These are phyloP conservation scores for Drosophila hawaiiensis DNA, from an alignment of 2,888 invertebrate species.

Conservation along the genomic window DNA sequence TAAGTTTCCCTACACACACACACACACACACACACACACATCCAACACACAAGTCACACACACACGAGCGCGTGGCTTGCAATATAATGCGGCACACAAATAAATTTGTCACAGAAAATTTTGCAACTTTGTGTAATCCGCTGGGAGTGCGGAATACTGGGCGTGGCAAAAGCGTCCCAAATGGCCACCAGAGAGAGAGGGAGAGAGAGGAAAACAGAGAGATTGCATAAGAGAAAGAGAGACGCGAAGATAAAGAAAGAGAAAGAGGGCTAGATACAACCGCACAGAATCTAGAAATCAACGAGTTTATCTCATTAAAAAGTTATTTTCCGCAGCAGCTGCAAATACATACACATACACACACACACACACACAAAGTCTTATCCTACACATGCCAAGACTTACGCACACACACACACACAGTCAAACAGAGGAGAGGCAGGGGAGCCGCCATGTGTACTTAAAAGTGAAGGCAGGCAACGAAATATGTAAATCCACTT, in stretches of 20 bases:
- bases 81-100: slow-evolving; percentile 78
- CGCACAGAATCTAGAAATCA: slow-evolving; percentile 78
- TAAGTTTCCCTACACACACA: slow-evolving; percentile 70
- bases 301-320: slow-evolving; percentile 84
- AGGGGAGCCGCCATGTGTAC: slow-evolving; percentile 61
- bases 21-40: slow-evolving; percentile 28
- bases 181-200: slow-evolving; percentile 48
- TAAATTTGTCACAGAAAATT: slow-evolving; percentile 80
- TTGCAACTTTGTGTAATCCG: slow-evolving; percentile 79
- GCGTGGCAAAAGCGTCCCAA: slow-evolving; percentile 24
- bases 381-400: slow-evolving; percentile 71
- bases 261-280: slow-evolving; percentile 52
- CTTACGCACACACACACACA: slow-evolving; percentile 25
- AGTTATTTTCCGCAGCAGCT: slow-evolving; percentile 82
- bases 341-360: slow-evolving; percentile 59
- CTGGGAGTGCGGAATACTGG: slow-evolving; percentile 49
- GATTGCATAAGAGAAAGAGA: background rate
- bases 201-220: background rate
- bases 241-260: background rate
- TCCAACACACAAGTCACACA: slow-evolving; percentile 24
- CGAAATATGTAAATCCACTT: slow-evolving; percentile 81
- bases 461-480: slow-evolving; percentile 72
- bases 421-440: background rate
- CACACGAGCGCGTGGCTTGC: slow-evolving; percentile 38
- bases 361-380: slow-evolving; percentile 44